Percentiles rank a stretch among this genome's conserved stretches.
These are phyloP conservation scores for Meleagris gallopavo DNA, from an alignment of 2,113 vertebrate genomes.

Conservation along the genomic window DNA sequence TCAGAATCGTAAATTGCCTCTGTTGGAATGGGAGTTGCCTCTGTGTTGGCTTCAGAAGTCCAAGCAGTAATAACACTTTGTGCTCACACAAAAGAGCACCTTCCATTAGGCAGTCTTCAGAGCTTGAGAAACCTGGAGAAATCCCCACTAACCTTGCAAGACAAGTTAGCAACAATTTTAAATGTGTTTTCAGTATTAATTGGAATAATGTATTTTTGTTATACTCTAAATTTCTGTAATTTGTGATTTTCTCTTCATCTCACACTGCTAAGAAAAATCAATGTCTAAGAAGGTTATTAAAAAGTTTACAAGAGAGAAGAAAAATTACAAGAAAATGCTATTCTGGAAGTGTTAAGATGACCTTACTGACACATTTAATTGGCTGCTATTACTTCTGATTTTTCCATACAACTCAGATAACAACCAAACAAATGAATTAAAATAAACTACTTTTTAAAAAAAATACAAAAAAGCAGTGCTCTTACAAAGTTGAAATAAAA, in stretches of 20 bases:
- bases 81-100: not conserved
- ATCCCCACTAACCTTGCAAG: not conserved
- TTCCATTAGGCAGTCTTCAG: not conserved
- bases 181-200: not conserved
- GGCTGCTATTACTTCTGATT: not conserved
- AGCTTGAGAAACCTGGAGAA: not conserved
- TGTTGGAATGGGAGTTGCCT: slow-evolving; percentile 24
- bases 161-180: not conserved
- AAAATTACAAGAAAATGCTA: not conserved
- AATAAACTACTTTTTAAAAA: not conserved
- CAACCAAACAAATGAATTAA: not conserved
- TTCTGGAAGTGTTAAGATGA: not conserved
- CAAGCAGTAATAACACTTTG: not conserved
- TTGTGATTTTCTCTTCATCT: not conserved
- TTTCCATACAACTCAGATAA: not conserved
- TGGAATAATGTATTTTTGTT: not conserved
- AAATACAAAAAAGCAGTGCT: not conserved
- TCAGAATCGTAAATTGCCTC: not conserved
- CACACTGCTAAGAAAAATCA: not conserved
- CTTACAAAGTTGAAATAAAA: not conserved
- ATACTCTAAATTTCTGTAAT: not conserved
- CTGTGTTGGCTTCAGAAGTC: not conserved
- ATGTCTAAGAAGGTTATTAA: not conserved
- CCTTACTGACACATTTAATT: not conserved
- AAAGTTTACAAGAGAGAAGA: not conserved